These are phyloP conservation scores for Sminthurinus aureus DNA, from an alignment of 2,888 invertebrate genomes.

Conservation along the genomic window DNA sequence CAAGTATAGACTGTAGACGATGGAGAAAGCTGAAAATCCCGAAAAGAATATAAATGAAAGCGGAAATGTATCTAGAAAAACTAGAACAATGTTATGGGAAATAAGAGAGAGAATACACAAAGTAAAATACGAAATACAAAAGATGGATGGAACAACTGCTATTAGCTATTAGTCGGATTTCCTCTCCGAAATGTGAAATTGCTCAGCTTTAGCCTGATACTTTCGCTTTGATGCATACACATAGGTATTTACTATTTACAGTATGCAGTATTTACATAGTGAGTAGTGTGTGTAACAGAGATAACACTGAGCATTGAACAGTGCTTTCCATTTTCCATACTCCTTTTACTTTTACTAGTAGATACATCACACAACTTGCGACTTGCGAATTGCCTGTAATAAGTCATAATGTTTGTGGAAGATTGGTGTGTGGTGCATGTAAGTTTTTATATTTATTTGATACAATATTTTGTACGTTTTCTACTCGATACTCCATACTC, in stretches of 20 bases:
- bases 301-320: too few relatives aligned
- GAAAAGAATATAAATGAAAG: neutral
- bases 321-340: too few relatives aligned
- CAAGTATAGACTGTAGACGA: neutral
- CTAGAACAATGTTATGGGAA: neutral
- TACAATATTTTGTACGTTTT: too few relatives aligned
- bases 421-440: too few relatives aligned
- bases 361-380: too few relatives aligned
- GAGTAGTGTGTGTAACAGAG: neutral
- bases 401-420: too few relatives aligned
- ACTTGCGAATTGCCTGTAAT: too few relatives aligned
- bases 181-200: neutral
- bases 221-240: neutral
- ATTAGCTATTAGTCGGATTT: conserved; percentile 17
- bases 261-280: neutral
- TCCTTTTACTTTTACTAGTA: too few relatives aligned
- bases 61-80: neutral
- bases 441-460: too few relatives aligned
- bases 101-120: neutral
- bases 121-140: neutral
- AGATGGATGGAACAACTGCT: neutral
- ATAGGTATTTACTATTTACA: too few relatives aligned
- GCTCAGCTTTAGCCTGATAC: neutral
- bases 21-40: neutral
- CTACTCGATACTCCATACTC: too few relatives aligned